Percentiles rank a stretch among this genome's conserved stretches.
Evolutionary conservation across 2,113 vertebrate genomes (phyloP).

Genomic region (Eolophus roseicapilla): DNA sequence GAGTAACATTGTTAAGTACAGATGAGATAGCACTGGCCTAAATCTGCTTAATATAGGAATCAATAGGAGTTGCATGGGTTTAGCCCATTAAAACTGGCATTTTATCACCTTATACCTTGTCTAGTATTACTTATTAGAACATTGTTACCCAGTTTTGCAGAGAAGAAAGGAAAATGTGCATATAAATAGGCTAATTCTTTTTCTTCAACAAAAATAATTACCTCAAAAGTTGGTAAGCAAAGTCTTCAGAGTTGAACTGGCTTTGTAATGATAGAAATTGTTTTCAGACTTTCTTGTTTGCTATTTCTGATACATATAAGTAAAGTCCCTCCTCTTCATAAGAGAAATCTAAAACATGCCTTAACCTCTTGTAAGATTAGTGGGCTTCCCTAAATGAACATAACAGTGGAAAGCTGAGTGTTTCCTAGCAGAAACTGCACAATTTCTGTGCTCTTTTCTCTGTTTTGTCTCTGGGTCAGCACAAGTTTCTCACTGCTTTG

Average conservation of each 20-base stretch:
- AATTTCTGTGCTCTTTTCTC: background rate
- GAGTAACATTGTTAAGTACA: background rate
- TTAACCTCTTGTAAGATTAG: background rate
- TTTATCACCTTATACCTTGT: background rate
- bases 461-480: background rate
- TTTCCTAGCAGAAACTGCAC: background rate
- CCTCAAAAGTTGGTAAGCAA: background rate
- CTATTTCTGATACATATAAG: background rate
- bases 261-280: background rate
- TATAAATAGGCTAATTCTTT: background rate
- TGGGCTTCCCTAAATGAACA: background rate
- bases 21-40: background rate
- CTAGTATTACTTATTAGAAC: background rate
- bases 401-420: background rate
- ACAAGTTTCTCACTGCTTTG: background rate
- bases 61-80: background rate
- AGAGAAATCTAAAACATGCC: background rate
- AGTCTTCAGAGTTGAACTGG: background rate
- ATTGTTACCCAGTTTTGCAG: background rate
- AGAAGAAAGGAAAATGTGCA: background rate
- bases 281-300: background rate
- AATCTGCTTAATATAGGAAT: background rate
- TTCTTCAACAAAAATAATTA: background rate
- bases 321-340: background rate
- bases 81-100: background rate